These are phyloP conservation scores for Chauna torquata DNA, from an alignment of 2,113 vertebrate genomes.

Conservation along the genomic window DNA sequence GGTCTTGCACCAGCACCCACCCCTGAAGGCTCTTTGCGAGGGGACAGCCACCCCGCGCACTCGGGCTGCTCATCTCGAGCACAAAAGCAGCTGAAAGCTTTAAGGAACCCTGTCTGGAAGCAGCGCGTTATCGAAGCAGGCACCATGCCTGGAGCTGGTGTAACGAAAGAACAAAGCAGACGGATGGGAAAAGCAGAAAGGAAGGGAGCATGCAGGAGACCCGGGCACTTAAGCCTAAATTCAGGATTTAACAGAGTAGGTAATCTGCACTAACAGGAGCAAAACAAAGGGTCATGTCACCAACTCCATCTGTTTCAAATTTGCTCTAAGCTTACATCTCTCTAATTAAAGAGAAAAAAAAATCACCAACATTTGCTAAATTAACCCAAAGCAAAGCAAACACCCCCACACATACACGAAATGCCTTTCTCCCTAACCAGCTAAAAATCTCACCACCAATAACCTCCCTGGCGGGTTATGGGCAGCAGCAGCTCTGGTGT, in stretches of 20 bases:
- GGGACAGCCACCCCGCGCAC: not conserved
- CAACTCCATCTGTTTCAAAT: conserved; percentile 46
- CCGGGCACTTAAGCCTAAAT: not conserved
- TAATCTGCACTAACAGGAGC: conserved; percentile 1
- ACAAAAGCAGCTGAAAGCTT: not conserved
- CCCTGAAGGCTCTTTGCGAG: not conserved
- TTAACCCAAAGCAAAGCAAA: not conserved
- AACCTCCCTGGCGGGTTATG: not conserved
- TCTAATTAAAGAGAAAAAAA: not conserved
- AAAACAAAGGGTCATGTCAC: conserved; percentile 20
- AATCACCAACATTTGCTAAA: not conserved
- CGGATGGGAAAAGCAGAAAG: not conserved
- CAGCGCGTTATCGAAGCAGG: not conserved
- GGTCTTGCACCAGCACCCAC: not conserved
- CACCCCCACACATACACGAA: not conserved
- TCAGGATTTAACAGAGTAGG: not conserved
- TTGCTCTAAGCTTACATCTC: not conserved
- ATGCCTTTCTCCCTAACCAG: not conserved
- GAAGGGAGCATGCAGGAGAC: not conserved
- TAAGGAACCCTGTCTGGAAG: not conserved
- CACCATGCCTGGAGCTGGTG: not conserved
- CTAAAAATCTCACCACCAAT: not conserved
- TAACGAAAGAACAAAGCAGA: not conserved
- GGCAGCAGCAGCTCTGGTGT: not conserved
- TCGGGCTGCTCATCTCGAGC: not conserved